These are phyloP conservation scores for Tarsius wallacei DNA, from an alignment of 2,797 vertebrate species.

Conservation along the genomic window DNA sequence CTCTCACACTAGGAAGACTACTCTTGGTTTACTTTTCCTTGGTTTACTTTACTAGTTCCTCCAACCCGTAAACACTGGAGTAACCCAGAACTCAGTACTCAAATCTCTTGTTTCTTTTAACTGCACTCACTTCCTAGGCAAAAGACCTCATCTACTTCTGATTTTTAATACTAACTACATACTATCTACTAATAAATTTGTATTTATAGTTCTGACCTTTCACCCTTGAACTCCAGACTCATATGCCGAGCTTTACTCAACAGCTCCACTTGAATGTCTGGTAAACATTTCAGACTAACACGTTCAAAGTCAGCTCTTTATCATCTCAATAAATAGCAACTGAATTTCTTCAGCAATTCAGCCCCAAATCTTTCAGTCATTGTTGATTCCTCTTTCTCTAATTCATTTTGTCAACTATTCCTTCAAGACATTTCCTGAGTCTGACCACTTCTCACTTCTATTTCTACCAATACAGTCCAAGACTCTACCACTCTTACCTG, in stretches of 20 bases:
- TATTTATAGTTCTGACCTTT: not conserved
- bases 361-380: not conserved
- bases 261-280: not conserved
- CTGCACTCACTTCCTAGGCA: not conserved
- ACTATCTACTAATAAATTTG: not conserved
- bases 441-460: not conserved
- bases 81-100: not conserved
- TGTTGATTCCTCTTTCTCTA: constrained; percentile 11
- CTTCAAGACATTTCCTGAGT: not conserved
- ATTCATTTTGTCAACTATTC: not conserved
- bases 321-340: constrained; percentile 12
- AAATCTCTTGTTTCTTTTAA: not conserved
- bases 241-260: not conserved
- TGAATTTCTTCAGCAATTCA: constrained; percentile 26
- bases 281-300: constrained; percentile 56
- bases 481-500: not conserved
- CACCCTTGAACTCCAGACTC: constrained; percentile 6
- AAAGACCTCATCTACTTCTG: constrained; percentile 20
- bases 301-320: constrained; percentile 24
- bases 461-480: not conserved
- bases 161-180: constrained; percentile 23
- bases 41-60: not conserved
- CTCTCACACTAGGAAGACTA: not conserved
- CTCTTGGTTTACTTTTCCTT: not conserved
- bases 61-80: not conserved